Evolutionary conservation across 2,888 invertebrate genomes (phyloP), one percentile per base, ranked within the genome.

Genomic region (Hypolimnas misippus): DNA sequence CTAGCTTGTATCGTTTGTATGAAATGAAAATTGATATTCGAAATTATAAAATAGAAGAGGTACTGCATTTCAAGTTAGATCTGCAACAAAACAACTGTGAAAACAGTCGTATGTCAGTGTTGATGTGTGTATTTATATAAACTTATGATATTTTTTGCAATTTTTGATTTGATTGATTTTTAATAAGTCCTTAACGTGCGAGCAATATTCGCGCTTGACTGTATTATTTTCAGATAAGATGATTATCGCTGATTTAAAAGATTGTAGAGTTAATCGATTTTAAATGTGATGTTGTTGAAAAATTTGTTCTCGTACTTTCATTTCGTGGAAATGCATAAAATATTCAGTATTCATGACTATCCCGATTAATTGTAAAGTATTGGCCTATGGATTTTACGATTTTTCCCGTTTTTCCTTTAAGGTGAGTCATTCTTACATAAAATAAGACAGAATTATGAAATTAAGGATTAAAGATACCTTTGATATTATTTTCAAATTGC

Each of bases 181-280:
- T n/a, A n/a, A n/a, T n/a, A n/a, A n/a, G n/a, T n/a, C n/a, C n/a
- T n/a, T n/a, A n/a, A n/a, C n/a, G n/a, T 40, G 40, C 40, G 17
- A 21, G 7, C n/a, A 2, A 46, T 21, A 19, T 17, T 21, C 21
- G 19, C 21, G 12, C 5, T 3, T 21, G 3, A 4, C 21, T 21
- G 7, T 21, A 8, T 12, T 16, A 46, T 40, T 40, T 14, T 46
- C 44, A 4, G 44, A 46, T 46, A 46, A 46, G 10, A 46, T 19
- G 19, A 44, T 21, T 46, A 46, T 46, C 44, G 19, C 12, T 19
- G 44, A 46, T 21, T 46, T 46, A 12, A 21, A 40, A 46, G 44
- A 46, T 46, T 17, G 1, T 19, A 46, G 4, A 46, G 19, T 17
- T 21, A 21, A 46, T 46, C 5, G 19, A 46, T 46, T 46, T 44